Conservation (phyloP, 2,888 invertebrate genomes). For the Luperina testacea region DNA sequence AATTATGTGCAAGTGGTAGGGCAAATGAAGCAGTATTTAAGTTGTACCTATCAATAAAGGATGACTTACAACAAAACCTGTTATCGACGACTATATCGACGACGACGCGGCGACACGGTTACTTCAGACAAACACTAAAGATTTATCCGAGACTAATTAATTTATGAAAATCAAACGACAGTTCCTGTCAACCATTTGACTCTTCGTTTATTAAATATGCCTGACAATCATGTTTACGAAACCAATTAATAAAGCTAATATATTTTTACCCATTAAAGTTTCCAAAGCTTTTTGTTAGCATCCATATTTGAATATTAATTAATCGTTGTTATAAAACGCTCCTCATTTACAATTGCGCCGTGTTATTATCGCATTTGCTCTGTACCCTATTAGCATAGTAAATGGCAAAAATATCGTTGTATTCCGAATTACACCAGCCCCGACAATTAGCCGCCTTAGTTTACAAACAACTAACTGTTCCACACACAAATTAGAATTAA, state of each 20-base stretch:
- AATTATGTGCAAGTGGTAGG: slow-evolving; percentile 48
- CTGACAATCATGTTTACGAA: slow-evolving; percentile 31
- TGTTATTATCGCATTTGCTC: slow-evolving; percentile 43
- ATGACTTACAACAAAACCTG: slow-evolving; percentile 34
- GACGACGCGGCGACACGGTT: not conserved
- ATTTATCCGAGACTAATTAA: slow-evolving; percentile 23
- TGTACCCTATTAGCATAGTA: slow-evolving; percentile 56
- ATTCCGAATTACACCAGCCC: slow-evolving; percentile 37
- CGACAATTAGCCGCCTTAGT: slow-evolving; percentile 46
- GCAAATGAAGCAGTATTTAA: slow-evolving; percentile 36
- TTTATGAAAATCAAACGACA: slow-evolving; percentile 21
- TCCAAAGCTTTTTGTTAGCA: slow-evolving; percentile 19
- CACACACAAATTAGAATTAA: slow-evolving; percentile 61
- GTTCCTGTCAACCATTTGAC: slow-evolving; percentile 25
- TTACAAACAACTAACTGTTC: slow-evolving; percentile 53
- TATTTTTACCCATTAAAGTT: slow-evolving; percentile 29
- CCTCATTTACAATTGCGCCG: slow-evolving; percentile 35
- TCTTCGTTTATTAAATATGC: slow-evolving; percentile 23
- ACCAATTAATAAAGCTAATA: slow-evolving; percentile 24
- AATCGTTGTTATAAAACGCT: slow-evolving; percentile 31
- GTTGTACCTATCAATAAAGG: slow-evolving; percentile 38
- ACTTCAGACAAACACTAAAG: slow-evolving; percentile 3
- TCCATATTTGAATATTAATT: slow-evolving; percentile 37
- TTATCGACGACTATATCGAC: too few relatives aligned
- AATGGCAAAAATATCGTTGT: slow-evolving; percentile 55